A percentile compares a stretch with the other conserved stretches of the same genome.
These are phyloP conservation scores for Eubasilissa splendida DNA, from an alignment of 2,888 invertebrate genomes.

Conservation along the genomic window DNA sequence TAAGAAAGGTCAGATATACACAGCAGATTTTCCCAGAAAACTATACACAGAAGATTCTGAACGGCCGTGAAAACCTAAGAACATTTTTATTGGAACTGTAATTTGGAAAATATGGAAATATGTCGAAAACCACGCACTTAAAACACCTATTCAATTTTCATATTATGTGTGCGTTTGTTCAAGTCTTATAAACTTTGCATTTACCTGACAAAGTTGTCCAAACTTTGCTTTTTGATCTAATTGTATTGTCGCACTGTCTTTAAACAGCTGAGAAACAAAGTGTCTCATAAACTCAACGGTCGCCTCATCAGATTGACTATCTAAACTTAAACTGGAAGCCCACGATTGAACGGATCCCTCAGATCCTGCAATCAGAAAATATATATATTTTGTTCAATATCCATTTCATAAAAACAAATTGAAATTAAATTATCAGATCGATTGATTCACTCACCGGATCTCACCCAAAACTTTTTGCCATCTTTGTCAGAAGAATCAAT, in stretches of 20 bases:
- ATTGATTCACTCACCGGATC: conserved; percentile 60
- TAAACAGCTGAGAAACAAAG: conserved; percentile 78
- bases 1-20: no score
- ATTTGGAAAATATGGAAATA: background rate
- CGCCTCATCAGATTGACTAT: conserved; percentile 74
- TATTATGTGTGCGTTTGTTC: background rate
- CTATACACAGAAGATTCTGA: no score
- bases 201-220: conserved; percentile 75
- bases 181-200: background rate
- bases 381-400: no score
- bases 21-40: no score
- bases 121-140: background rate
- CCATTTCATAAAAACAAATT: background rate
- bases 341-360: conserved; percentile 77
- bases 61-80: no score
- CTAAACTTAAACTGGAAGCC: conserved; percentile 76
- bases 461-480: conserved; percentile 64
- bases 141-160: background rate
- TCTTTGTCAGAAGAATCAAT: conserved; percentile 69
- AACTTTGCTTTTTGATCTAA: conserved; percentile 79
- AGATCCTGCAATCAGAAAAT: conserved; percentile 65
- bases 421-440: background rate
- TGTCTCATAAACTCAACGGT: conserved; percentile 78
- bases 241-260: conserved; percentile 71
- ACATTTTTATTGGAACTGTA: background rate